Percentiles rank a stretch among this genome's conserved stretches.
phyloP scores from a whole-genome alignment of 2,797 vertebrate species.

The Parauchenoglanis punctatus region DNA sequence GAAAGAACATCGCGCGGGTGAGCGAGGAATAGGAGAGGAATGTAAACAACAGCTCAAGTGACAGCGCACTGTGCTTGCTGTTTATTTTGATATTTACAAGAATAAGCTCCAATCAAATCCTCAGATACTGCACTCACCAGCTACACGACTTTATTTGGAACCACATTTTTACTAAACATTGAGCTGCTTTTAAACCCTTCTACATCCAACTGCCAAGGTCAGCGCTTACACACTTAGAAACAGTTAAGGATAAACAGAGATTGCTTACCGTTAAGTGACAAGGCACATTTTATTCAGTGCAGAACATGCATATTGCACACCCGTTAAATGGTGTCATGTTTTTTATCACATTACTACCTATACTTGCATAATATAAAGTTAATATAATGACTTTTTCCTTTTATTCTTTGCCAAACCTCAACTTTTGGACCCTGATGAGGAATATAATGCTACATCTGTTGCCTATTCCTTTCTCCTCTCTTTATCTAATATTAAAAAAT shows the following conservation, averaged over 20 bases:
- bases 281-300: conserved; percentile 6
- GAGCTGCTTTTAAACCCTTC: conserved; percentile 47
- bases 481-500: not conserved
- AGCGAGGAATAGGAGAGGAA: conserved; percentile 58
- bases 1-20: conserved; percentile 41
- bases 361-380: not conserved
- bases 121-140: conserved; percentile 60
- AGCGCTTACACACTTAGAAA: conserved; percentile 20
- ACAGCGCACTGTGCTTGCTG: conserved; percentile 68
- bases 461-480: not conserved
- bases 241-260: conserved; percentile 25
- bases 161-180: conserved; percentile 64
- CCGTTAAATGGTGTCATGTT: not conserved
- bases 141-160: conserved; percentile 69
- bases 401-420: not conserved
- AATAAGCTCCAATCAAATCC: conserved; percentile 68
- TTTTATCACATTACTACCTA: not conserved
- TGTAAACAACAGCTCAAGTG: conserved; percentile 72
- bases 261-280: conserved; percentile 5
- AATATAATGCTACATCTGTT: not conserved
- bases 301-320: not conserved
- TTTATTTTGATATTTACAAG: conserved; percentile 80
- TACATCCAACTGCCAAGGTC: conserved; percentile 44
- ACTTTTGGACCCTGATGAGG: not conserved
- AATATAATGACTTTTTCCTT: not conserved